A percentile compares a stretch with the other conserved stretches of the same genome.
Conservation (phyloP, 2,113 vertebrate genomes). For the Megalops atlanticus region DNA sequence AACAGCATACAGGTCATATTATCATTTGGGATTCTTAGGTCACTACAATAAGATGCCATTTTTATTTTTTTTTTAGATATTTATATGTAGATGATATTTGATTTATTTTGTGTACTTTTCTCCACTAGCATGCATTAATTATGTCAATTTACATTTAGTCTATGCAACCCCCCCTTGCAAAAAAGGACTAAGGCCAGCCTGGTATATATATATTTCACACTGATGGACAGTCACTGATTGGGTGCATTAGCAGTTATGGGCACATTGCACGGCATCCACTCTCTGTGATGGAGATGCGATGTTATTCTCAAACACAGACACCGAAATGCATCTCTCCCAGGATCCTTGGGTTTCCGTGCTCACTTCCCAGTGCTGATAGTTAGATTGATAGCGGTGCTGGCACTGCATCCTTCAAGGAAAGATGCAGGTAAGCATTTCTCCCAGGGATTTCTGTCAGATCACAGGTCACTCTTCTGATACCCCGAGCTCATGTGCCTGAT, state of each 20-base stretch:
- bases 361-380: constrained; percentile 37
- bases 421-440: constrained; percentile 55
- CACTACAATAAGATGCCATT: background rate
- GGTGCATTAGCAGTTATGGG: background rate
- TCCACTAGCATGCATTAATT: background rate
- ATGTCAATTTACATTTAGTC: background rate
- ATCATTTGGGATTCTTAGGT: background rate
- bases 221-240: background rate
- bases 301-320: constrained; percentile 17
- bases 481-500: constrained; percentile 49
- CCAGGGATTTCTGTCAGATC: constrained; percentile 45
- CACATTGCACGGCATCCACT: constrained; percentile 5
- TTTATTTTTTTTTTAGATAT: too few relatives aligned
- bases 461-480: constrained; percentile 51
- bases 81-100: too few relatives aligned
- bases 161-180: background rate
- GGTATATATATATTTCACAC: constrained; percentile 19
- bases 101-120: too few relatives aligned
- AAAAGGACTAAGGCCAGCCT: background rate
- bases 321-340: constrained; percentile 33
- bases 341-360: constrained; percentile 27
- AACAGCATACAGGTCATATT: background rate
- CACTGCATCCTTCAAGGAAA: constrained; percentile 40
- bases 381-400: constrained; percentile 50
- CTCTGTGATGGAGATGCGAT: constrained; percentile 23